Base-by-base conservation (phyloP, 2,888 invertebrate species). In the Geotrupes spiniger region DNA sequence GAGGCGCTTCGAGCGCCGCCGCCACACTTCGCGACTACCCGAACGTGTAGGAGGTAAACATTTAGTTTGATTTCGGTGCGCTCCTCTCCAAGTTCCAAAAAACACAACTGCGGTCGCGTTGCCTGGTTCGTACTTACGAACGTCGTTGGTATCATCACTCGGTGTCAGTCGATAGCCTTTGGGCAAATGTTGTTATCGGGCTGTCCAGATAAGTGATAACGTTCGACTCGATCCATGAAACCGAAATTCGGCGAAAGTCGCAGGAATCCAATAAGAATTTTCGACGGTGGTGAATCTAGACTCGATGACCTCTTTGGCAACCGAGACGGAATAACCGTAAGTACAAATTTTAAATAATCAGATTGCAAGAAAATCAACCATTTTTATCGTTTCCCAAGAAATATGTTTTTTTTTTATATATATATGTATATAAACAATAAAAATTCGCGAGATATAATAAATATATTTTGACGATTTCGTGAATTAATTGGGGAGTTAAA, bases 61-160 rank as follows among this genome's bases (percentile, higher is more conserved):
- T 70, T 69, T 62, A 71, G 71, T 71, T 68, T 68, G 69, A 70
- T 70, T 70, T 70, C 68, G 62, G 64, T 63, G 50, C 57, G 55
- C 48, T 44, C 33, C 49, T 41, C 38, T 64, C 62, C 62, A 63
- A 61, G 56, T 51, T 40, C 54, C 57, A 52, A 62, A 64, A 63
- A 56, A 47, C 36, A 10, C 27, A 36, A 21, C n/a, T 29, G 12
- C 29, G 9, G 12, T 29, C 29, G 29, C 10, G 29, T n/a, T 29
- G 29, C 29, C 11, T 29, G 29, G 10, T 29, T 29, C 11, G 12
- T 29, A 11, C 11, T 29, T 29, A 11, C 29, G 12, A 29, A 29
- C 29, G 29, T 10, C 29, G 29, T n/a, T n/a, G n/a, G 12, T 29
- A 10, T 29, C 29, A 29, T 4, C 29, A n/a, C n/a, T n/a, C n/a